Conservation (phyloP, 2,113 vertebrate genomes). For the Clinocottus analis region DNA sequence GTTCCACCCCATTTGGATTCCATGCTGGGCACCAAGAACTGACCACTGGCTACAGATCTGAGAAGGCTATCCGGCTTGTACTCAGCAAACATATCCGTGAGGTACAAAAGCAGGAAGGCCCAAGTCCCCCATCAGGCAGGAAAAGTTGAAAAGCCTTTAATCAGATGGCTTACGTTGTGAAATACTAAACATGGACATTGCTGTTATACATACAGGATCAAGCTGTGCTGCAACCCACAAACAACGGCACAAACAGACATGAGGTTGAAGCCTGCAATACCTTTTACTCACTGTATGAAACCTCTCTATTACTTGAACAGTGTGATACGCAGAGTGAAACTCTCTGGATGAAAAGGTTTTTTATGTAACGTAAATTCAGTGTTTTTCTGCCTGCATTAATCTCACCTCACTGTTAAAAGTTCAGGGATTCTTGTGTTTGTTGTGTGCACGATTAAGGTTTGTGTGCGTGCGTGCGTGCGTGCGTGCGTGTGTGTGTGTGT, state of each 20-base stretch:
- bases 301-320: not conserved
- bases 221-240: not conserved
- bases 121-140: too few species aligned
- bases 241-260: not conserved
- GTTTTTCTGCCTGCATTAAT: not conserved
- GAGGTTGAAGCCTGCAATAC: not conserved
- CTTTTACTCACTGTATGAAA: not conserved
- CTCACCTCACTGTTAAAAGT: conserved; percentile 33
- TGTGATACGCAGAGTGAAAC: not conserved
- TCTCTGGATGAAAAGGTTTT: not conserved
- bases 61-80: not conserved
- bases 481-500: too few species aligned
- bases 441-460: not conserved
- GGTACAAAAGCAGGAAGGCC: not conserved
- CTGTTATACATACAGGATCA: not conserved
- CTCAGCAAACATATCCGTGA: not conserved
- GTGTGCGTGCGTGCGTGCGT: not conserved
- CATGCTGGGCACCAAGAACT: not conserved
- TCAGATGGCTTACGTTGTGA: not conserved
- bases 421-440: conserved; percentile 23
- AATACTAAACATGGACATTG: not conserved
- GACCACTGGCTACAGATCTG: not conserved
- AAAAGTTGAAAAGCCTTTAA: not conserved
- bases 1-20: not conserved
- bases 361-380: not conserved